phyloP scores from a whole-genome alignment of 1,140 invertebrate species.

The Aleiodes sp. region DNA sequence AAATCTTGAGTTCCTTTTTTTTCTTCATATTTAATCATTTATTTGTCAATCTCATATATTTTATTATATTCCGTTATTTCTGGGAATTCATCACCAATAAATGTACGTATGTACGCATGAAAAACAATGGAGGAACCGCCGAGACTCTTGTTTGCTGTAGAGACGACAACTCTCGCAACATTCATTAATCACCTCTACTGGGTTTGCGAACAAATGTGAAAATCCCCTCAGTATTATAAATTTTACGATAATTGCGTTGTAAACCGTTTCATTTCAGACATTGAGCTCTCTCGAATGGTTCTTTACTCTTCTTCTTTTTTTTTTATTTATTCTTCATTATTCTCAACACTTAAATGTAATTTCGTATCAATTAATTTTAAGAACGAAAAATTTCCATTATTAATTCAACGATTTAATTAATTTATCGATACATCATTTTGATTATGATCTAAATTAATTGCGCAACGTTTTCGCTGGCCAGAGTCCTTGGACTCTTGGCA shows the following conservation, averaged over 20 bases:
- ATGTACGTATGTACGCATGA: background rate
- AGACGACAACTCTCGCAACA: slow-evolving; percentile 3
- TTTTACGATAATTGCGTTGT: slow-evolving; percentile 19
- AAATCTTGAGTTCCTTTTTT: too few species aligned
- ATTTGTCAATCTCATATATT: background rate
- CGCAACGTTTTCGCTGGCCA: background rate
- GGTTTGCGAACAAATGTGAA: background rate
- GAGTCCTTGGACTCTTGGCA: slow-evolving; percentile 20
- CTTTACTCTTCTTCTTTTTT: too few species aligned
- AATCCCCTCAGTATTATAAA: slow-evolving; percentile 22
- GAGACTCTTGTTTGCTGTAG: background rate
- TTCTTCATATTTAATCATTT: too few species aligned
- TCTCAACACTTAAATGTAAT: too few species aligned
- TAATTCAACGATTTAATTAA: background rate
- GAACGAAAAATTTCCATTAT: background rate
- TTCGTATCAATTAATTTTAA: background rate
- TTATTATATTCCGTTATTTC: background rate
- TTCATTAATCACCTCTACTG: slow-evolving; percentile 10
- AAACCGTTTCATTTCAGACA: slow-evolving; percentile 3
- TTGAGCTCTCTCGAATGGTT: too few species aligned
- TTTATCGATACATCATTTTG: slow-evolving; percentile 15
- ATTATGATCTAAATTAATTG: slow-evolving; percentile 16
- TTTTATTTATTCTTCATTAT: too few species aligned
- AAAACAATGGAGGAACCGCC: slow-evolving; percentile 3
- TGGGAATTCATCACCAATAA: too few species aligned